phyloP scores from a whole-genome alignment of 2,888 invertebrate genomes.

The Ophion slaviceki region DNA sequence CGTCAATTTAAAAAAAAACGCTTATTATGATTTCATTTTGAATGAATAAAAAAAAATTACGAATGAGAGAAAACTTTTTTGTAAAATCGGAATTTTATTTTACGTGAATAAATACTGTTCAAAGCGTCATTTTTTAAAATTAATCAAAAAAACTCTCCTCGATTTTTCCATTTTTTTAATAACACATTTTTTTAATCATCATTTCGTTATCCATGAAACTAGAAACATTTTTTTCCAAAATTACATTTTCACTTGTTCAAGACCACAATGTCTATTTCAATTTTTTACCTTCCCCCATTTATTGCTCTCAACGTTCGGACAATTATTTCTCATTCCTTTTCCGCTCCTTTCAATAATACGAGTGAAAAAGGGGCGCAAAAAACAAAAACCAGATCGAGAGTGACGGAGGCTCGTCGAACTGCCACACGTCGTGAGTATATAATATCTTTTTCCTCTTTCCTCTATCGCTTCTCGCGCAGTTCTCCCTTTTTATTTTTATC shows the following conservation, averaged over 20 bases:
- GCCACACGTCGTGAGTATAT: not conserved
- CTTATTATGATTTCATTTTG: too few species aligned
- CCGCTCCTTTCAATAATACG: not conserved
- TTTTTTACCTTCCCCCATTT: not conserved
- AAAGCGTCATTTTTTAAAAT: not conserved
- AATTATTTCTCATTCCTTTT: not conserved
- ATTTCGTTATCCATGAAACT: not conserved
- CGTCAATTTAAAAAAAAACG: too few species aligned
- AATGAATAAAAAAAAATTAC: not conserved
- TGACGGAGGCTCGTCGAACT: not conserved
- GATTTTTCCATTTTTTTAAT: not conserved
- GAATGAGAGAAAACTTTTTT: not conserved
- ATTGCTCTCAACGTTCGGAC: not conserved
- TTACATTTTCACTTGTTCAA: not conserved
- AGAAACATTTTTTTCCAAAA: not conserved
- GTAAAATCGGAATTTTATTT: not conserved
- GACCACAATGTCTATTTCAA: not conserved
- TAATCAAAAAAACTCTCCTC: not conserved
- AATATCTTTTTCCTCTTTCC: slow-evolving; percentile 2
- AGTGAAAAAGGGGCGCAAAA: not conserved
- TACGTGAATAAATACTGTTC: not conserved
- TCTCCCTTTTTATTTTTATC: slow-evolving; percentile 48
- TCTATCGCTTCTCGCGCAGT: not conserved
- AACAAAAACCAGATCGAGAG: not conserved
- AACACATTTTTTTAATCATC: not conserved